A percentile compares a stretch with the other conserved stretches of the same genome.
These are phyloP conservation scores for Metopolophium dirhodum DNA, from an alignment of 1,140 invertebrate species.

Conservation along the genomic window DNA sequence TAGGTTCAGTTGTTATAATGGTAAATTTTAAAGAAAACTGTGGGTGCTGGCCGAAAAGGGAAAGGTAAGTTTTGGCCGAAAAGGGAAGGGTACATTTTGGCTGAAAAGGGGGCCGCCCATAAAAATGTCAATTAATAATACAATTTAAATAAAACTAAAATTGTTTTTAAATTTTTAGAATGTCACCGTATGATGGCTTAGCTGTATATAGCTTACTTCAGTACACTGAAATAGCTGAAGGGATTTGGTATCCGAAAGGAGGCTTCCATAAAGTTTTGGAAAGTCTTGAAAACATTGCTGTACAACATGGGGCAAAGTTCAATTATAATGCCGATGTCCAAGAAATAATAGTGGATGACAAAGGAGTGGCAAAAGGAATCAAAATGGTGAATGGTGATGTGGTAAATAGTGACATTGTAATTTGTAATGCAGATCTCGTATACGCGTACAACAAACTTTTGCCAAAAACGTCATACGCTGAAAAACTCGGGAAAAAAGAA, in stretches of 20 bases:
- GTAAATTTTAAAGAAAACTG: no score
- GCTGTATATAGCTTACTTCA: constrained; percentile 34
- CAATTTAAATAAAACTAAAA: background rate
- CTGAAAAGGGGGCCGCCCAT: no score
- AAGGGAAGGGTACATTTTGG: no score
- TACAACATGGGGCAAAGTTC: background rate
- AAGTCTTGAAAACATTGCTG: constrained; percentile 37
- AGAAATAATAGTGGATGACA: constrained; percentile 27
- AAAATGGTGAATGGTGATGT: constrained; percentile 19
- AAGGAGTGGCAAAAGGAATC: constrained; percentile 35
- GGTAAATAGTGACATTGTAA: constrained; percentile 40
- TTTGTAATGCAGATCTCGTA: constrained; percentile 47
- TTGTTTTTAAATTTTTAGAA: constrained; percentile 1
- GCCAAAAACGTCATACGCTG: constrained; percentile 24
- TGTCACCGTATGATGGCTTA: constrained; percentile 28
- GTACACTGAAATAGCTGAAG: constrained; percentile 45
- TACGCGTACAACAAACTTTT: constrained; percentile 51
- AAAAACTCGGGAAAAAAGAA: constrained; percentile 29
- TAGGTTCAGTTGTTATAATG: no score
- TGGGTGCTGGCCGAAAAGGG: no score
- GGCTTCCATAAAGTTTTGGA: constrained; percentile 38
- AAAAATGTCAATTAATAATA: background rate
- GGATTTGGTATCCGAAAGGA: constrained; percentile 50
- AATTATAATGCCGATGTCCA: constrained; percentile 36
- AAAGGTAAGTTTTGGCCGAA: no score